Percentiles rank a stretch among this genome's conserved stretches.
phyloP scores from a whole-genome alignment of 2,113 vertebrate genomes.

The Choloepus hoffmanni region DNA sequence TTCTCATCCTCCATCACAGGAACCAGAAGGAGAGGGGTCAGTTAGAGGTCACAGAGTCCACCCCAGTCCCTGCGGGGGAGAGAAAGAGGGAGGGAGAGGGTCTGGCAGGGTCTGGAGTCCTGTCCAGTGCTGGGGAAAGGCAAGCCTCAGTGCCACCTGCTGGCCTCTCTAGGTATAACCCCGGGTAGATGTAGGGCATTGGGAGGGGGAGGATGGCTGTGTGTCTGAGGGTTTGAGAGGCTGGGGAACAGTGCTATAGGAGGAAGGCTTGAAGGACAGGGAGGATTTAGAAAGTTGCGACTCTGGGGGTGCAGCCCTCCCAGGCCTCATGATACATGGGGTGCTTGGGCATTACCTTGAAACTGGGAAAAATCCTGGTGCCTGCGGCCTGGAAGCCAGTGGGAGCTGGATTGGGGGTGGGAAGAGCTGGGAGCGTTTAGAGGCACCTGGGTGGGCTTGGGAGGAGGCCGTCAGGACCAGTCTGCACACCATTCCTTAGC shows the following conservation, averaged over 20 bases:
- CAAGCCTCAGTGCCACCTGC: slow-evolving; percentile 63
- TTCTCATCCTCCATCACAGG: not conserved
- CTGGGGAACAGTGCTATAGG: not conserved
- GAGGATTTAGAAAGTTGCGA: not conserved
- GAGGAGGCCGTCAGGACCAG: not conserved
- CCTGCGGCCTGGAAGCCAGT: not conserved
- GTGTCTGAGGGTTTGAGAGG: not conserved
- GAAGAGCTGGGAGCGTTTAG: not conserved
- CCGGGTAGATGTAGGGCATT: slow-evolving; percentile 61
- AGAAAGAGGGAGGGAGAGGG: slow-evolving; percentile 49
- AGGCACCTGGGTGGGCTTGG: not conserved
- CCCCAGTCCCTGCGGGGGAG: not conserved
- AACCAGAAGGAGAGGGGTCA: slow-evolving; percentile 51
- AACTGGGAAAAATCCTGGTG: not conserved
- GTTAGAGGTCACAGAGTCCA: slow-evolving; percentile 63
- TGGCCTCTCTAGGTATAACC: slow-evolving; percentile 37
- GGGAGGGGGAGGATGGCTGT: slow-evolving; percentile 34
- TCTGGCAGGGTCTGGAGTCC: slow-evolving; percentile 36
- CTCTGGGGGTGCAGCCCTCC: not conserved
- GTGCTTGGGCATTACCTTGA: not conserved
- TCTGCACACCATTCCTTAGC: not conserved
- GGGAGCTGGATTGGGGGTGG: not conserved
- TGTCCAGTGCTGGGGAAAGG: slow-evolving; percentile 1
- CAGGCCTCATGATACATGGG: not conserved
- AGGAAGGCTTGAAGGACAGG: not conserved